Conservation (phyloP, 2,797 vertebrate species). For the Falco novaeseelandiae region DNA sequence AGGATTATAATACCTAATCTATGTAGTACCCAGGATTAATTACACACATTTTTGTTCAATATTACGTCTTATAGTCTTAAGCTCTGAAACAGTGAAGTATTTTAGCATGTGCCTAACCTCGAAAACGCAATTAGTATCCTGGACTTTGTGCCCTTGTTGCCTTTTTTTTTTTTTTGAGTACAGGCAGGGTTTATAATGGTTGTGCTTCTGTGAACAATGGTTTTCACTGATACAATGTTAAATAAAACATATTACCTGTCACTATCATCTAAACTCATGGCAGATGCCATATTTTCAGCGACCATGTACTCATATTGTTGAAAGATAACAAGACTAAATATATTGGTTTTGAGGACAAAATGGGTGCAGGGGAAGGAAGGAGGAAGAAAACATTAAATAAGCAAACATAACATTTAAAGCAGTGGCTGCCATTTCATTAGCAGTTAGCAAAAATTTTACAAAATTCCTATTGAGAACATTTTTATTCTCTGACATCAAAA, state of each 20-base stretch:
- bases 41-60: background rate
- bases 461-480: background rate
- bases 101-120: background rate
- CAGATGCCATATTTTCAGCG: background rate
- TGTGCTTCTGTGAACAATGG: background rate
- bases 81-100: background rate
- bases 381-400: background rate
- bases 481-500: background rate
- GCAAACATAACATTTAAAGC: background rate
- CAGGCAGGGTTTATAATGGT: background rate
- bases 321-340: background rate
- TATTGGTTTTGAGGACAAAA: background rate
- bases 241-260: background rate
- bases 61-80: background rate
- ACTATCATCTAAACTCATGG: background rate
- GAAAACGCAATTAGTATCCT: background rate
- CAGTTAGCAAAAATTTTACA: background rate
- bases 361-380: background rate
- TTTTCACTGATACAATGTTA: background rate
- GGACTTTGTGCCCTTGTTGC: background rate
- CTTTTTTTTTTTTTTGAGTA: background rate
- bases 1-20: background rate
- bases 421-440: background rate
- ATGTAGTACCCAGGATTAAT: background rate
- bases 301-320: accelerated